Percentiles rank a stretch among this genome's conserved stretches.
phyloP scores from a whole-genome alignment of 2,113 vertebrate genomes.

The Triplophysa dalaica region DNA sequence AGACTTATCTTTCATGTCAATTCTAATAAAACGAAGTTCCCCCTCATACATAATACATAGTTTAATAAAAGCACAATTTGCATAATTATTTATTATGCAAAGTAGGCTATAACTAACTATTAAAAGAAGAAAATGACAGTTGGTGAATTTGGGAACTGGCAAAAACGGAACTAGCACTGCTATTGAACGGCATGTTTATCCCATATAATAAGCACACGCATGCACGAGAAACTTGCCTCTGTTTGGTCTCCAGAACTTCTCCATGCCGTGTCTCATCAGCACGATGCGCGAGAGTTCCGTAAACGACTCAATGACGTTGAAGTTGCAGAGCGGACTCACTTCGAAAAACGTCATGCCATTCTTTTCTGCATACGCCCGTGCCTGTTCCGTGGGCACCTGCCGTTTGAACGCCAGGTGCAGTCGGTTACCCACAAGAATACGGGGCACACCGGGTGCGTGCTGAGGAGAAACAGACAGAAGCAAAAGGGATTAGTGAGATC shows the following conservation, averaged over 20 bases:
- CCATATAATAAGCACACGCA: no score
- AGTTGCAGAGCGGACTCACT: slow-evolving; percentile 97
- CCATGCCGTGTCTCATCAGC: slow-evolving; percentile 98
- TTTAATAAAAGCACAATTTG: no score
- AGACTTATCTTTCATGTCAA: no score
- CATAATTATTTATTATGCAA: no score
- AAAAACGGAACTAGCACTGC: no score
- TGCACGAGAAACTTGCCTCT: slow-evolving; percentile 76
- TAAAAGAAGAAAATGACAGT: no score
- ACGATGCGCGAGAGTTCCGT: slow-evolving; percentile 96
- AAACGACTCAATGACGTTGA: slow-evolving; percentile 97
- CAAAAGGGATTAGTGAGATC: not conserved
- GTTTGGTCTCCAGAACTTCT: slow-evolving; percentile 98
- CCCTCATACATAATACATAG: no score
- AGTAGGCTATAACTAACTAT: no score
- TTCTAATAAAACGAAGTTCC: no score
- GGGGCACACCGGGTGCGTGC: slow-evolving; percentile 95
- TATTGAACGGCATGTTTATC: no score
- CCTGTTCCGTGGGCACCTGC: slow-evolving; percentile 95
- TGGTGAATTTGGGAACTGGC: no score
- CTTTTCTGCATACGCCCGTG: slow-evolving; percentile 92
- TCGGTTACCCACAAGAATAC: slow-evolving; percentile 95
- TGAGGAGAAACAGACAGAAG: slow-evolving; percentile 53
- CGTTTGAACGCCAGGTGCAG: slow-evolving; percentile 96
- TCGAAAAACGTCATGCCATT: slow-evolving; percentile 99